Evolutionary conservation across 2,888 invertebrate genomes (phyloP).

Genomic region (Volucella inflata): DNA sequence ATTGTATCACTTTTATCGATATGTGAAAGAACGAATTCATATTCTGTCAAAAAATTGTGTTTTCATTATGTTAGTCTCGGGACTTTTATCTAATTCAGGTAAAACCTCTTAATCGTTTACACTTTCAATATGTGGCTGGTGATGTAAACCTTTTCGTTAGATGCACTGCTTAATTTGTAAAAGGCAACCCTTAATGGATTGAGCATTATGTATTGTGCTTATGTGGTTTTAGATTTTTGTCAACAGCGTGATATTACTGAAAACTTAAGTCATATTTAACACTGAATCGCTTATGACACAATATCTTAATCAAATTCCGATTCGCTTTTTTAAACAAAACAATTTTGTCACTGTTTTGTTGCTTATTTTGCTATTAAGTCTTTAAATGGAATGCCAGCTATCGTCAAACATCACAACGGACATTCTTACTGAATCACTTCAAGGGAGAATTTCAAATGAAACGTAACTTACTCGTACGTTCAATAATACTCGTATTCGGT

Average conservation of each 20-base stretch:
- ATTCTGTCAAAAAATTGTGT: too few relatives aligned
- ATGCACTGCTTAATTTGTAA: too few relatives aligned
- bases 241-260: constrained; percentile 1
- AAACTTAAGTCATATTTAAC: not conserved
- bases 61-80: too few relatives aligned
- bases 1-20: too few relatives aligned
- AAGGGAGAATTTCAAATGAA: not conserved
- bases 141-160: too few relatives aligned
- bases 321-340: constrained; percentile 45
- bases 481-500: not conserved
- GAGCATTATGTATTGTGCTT: too few relatives aligned
- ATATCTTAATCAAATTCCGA: constrained; percentile 18
- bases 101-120: too few relatives aligned
- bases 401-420: constrained; percentile 16
- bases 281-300: constrained; percentile 18
- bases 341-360: constrained; percentile 41
- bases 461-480: not conserved
- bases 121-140: too few relatives aligned
- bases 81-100: too few relatives aligned
- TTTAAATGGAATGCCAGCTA: constrained; percentile 26
- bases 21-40: too few relatives aligned
- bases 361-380: constrained; percentile 44
- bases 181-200: too few relatives aligned
- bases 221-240: not conserved
- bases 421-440: constrained; percentile 17